Conservation (phyloP, 37 sponge, comb jelly and placozoan genomes). For the Bolinopsis microptera region DNA sequence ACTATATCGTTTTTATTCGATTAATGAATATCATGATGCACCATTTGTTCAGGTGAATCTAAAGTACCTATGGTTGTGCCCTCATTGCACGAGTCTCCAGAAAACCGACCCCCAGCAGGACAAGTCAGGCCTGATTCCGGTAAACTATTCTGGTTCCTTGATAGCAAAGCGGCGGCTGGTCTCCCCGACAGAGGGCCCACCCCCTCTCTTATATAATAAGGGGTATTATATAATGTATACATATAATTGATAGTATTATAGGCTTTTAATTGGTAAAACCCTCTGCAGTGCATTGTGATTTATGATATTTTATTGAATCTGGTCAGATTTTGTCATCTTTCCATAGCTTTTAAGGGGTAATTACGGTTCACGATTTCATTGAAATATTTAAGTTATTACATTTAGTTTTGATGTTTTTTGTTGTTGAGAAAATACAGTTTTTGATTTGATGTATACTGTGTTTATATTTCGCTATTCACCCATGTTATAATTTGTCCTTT, state of each 20-base stretch:
- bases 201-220: not conserved
- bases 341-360: too few relatives aligned
- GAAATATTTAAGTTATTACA: not conserved
- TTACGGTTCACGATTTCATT: not conserved
- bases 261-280: not conserved
- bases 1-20: too few relatives aligned
- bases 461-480: not conserved
- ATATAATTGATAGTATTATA: not conserved
- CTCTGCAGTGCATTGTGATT: too few relatives aligned
- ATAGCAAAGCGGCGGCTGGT: conserved; percentile 72
- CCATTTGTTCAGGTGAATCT: not conserved
- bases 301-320: not conserved
- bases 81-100: not conserved
- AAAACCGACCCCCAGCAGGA: conserved; percentile 80
- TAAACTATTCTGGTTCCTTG: conserved; percentile 85
- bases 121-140: conserved; percentile 77
- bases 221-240: not conserved
- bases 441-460: not conserved
- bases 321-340: not conserved
- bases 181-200: not conserved
- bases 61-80: not conserved
- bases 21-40: too few relatives aligned
- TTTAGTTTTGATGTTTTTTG: not conserved
- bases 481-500: too few relatives aligned
- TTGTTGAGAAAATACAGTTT: too few relatives aligned